phyloP scores from a whole-genome alignment of 2,888 invertebrate species.

The Pediacus dermestoides region DNA sequence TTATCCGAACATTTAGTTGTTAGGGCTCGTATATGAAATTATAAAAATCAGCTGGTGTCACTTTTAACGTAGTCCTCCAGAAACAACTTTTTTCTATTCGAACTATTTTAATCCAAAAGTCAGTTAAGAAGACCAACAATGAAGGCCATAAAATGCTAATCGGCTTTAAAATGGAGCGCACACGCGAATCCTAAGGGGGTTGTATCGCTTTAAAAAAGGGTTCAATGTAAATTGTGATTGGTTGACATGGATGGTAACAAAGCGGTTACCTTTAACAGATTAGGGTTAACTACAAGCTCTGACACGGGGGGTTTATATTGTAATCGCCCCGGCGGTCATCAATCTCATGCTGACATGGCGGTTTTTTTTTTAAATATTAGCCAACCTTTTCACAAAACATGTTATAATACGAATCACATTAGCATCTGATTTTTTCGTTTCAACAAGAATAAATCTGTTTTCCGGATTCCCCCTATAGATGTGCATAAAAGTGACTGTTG shows the following conservation, averaged over 20 bases:
- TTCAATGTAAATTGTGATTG: slow-evolving; percentile 32
- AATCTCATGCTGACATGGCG: slow-evolving; percentile 37
- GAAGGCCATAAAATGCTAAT: slow-evolving; percentile 6
- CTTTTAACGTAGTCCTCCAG: too few species aligned
- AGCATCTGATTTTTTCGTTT: too few species aligned
- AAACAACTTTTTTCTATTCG: too few species aligned
- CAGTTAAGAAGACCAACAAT: too few species aligned
- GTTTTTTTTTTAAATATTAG: slow-evolving; percentile 29
- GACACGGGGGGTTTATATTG: slow-evolving; percentile 14
- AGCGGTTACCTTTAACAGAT: slow-evolving; percentile 35
- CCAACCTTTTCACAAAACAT: slow-evolving; percentile 2
- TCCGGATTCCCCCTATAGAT: too few species aligned
- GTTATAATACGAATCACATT: slow-evolving; percentile 7
- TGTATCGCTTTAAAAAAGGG: slow-evolving; percentile 26
- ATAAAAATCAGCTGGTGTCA: too few species aligned
- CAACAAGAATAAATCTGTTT: too few species aligned
- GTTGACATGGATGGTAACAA: slow-evolving; percentile 29
- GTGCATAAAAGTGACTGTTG: too few species aligned
- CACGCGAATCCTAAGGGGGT: slow-evolving; percentile 23
- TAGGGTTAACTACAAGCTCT: slow-evolving; percentile 24
- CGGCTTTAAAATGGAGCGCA: slow-evolving; percentile 11
- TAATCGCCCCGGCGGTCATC: slow-evolving; percentile 27
- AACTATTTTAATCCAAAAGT: too few species aligned
- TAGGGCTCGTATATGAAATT: too few species aligned
- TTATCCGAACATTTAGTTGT: too few species aligned